phyloP scores from a whole-genome alignment of 2,797 vertebrate genomes.

The Cyprinodon diabolis region DNA sequence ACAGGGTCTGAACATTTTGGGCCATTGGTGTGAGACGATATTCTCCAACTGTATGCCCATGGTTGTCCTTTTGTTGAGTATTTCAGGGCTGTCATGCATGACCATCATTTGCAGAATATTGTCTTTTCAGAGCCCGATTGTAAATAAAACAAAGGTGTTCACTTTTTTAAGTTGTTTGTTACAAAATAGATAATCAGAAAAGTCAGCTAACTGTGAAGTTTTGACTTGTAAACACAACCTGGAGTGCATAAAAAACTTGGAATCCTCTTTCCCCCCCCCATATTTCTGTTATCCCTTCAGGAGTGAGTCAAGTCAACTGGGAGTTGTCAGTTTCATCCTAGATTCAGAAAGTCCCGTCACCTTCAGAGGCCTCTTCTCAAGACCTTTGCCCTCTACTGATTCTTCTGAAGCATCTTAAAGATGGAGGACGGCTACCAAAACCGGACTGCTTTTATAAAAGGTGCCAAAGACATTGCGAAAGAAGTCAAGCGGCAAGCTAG shows the following conservation, averaged over 20 bases:
- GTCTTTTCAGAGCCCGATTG: neutral
- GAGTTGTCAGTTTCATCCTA: constrained; percentile 15
- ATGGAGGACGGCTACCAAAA: constrained; percentile 97
- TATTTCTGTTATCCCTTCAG: constrained; percentile 38
- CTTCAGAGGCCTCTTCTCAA: constrained; percentile 27
- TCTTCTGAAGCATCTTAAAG: constrained; percentile 41
- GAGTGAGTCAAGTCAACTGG: constrained; percentile 24
- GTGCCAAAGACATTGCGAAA: constrained; percentile 97
- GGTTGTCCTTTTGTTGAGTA: neutral
- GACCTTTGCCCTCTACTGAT: constrained; percentile 14
- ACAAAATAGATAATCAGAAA: neutral
- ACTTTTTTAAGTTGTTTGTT: neutral
- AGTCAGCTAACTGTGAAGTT: neutral
- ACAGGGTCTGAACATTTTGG: neutral
- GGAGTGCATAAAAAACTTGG: neutral
- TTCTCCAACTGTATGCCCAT: neutral
- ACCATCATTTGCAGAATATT: neutral
- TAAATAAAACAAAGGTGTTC: neutral
- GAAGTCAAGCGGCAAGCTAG: constrained; percentile 91
- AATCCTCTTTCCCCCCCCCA: neutral
- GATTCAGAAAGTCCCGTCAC: constrained; percentile 25
- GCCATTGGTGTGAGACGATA: neutral
- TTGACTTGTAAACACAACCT: too few species aligned
- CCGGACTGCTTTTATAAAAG: constrained; percentile 94
- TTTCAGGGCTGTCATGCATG: neutral